Base-by-base conservation (phyloP, 2,888 invertebrate genomes). In the Colletes collaris region DNA sequence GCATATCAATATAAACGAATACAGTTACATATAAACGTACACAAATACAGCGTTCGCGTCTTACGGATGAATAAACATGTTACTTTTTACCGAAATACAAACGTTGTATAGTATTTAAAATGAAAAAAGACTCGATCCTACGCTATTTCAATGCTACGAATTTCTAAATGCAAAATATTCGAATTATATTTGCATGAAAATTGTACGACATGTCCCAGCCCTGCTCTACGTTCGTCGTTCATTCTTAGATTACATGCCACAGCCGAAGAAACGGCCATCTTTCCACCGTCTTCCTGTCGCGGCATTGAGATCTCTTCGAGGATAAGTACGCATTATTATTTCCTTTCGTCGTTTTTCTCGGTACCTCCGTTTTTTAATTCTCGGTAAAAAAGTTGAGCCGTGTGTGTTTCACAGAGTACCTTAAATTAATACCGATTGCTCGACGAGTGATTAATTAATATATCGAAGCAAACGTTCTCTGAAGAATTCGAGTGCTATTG, bases 371-470 rank as follows among this genome's bases (percentile, higher is more conserved):
- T 0, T 60, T 55, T 6, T 19, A 44, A 68, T 35, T 67, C 16
- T 68, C 16, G 68, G 59, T 64, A 77, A 75, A 77, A 77, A 68
- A 67, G 44, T 72, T 68, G 64, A 77, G 68, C 75, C 53, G 68
- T 19, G 62, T 53, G n/a, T 49, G 46, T 19, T 53, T 53, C 58
- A 13, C 58, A 55, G 10, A 40, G 16, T 64, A 55, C 64, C 75
- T 75, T 77, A 77, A 75, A 58, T 74, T 77, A 77, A 74, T 68
- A 64, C 59, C 63, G 74, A 74, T 68, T 27, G 40, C 37, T 64
- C 74, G 71, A 60, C 53, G 52, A 8, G 55, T 62, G 44, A n/a
- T 35, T 46, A n/a, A 50, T 66, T 56, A 11, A 73, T 11, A 72
- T 55, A 49, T 50, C 55, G 75, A 10, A 55, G 58, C 37, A 16